Conservation (phyloP, 2,797 vertebrate species). For the Arctocebus calabarensis region DNA sequence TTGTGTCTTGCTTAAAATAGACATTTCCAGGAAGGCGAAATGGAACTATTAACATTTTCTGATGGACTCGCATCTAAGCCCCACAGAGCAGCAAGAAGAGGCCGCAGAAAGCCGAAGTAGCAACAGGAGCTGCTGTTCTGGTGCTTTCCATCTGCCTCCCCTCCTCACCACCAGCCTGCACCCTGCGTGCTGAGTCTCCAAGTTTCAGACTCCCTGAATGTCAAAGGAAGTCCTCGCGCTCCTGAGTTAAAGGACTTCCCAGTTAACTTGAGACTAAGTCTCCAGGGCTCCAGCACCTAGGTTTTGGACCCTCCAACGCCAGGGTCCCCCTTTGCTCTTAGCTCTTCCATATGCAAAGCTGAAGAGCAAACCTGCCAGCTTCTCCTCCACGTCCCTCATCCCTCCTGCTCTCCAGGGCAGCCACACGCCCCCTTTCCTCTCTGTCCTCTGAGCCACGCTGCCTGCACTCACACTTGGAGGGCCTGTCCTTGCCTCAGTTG, state of each 20-base stretch:
- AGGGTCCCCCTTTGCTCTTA: no score
- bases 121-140: neutral
- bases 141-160: neutral
- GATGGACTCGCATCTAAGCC: neutral
- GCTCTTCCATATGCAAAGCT: no score
- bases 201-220: neutral
- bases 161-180: neutral
- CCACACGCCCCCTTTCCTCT: neutral
- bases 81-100: neutral
- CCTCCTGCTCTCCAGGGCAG: neutral
- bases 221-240: neutral
- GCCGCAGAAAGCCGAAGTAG: neutral
- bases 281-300: neutral
- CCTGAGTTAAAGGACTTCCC: neutral
- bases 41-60: conserved; percentile 48
- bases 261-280: neutral
- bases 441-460: neutral
- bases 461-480: neutral
- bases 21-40: conserved; percentile 63
- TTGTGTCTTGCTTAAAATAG: conserved; percentile 68
- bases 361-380: accelerated
- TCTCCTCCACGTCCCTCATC: neutral
- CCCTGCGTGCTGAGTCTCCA: neutral
- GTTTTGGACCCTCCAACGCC: accelerated
- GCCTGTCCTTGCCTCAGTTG: neutral